Evolutionary conservation across 2,797 vertebrate species (phyloP).

Genomic region (Helostoma temminkii): DNA sequence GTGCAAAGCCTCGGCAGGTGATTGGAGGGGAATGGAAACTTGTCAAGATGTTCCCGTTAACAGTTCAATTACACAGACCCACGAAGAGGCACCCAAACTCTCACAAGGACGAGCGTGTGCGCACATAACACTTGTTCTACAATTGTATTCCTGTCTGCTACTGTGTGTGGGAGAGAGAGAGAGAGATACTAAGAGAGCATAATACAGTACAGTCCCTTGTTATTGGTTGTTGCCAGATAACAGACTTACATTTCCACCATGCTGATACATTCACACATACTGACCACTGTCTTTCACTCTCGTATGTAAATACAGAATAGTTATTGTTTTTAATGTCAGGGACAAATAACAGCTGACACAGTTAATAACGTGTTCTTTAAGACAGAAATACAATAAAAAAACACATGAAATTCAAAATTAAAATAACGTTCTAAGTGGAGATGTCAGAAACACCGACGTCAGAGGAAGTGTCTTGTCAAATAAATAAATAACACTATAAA

Average conservation of each 20-base stretch:
- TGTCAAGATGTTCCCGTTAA: constrained; percentile 38
- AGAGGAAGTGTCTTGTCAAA: too few species aligned
- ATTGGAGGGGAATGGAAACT: constrained; percentile 49
- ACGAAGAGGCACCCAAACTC: neutral
- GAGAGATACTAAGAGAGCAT: neutral
- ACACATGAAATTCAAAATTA: neutral
- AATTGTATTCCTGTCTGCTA: neutral
- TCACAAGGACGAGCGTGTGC: neutral
- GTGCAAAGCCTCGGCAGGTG: constrained; percentile 21
- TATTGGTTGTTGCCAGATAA: neutral
- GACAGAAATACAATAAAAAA: neutral
- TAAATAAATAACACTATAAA: too few species aligned
- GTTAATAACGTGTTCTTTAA: too few species aligned
- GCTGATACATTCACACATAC: neutral
- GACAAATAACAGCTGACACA: too few species aligned
- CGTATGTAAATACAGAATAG: too few species aligned
- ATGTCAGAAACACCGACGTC: too few species aligned
- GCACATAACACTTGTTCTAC: neutral
- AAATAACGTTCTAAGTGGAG: neutral
- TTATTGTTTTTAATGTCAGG: neutral
- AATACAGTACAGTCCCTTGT: neutral
- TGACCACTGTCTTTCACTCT: neutral
- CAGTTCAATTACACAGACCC: constrained; percentile 15
- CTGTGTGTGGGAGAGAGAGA: constrained; percentile 1
- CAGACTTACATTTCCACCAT: neutral